Evolutionary conservation across 2,888 invertebrate species (phyloP), one percentile per base, ranked within the genome.

Genomic region (Omphaloscelis lunosa): DNA sequence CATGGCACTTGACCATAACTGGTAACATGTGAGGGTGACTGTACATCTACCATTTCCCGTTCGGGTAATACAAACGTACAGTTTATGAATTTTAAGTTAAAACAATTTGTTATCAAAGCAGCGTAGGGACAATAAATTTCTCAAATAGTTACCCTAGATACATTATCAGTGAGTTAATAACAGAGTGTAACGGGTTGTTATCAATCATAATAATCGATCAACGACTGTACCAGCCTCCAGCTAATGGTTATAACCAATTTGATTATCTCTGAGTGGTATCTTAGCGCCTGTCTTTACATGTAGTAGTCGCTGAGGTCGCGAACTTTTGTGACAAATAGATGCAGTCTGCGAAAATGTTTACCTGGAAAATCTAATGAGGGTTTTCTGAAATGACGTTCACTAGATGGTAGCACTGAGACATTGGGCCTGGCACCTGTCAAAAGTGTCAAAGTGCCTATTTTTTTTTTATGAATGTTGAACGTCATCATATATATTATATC

Each of bases 191-290:
- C 84, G 83, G 86, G 83, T 86, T 70, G 77, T 77, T 75, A 92
- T 92, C 90, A 86, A 91, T 92, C 92, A 91, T 87, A 84, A 82
- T 88, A 89, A 91, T 89, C 89, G 87, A 88, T 88, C 87, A 85
- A 84, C 77, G 77, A 81, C 75, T 75, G 82, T 78, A 29, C n/a
- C 77, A 77, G 79, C 69, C 72, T 79, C 65, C 69, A 75, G 69
- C 86, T 89, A 91, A 90, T 90, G 84, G 84, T 74, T 88, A 80
- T 88, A 89, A 91, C 91, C 90, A 89, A 91, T 90, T 90, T 87
- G 85, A 84, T 90, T 89, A 90, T 90, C 90, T 84, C 3, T 74
- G 72, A 71, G 82, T 82, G 83, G 84, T 88, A 89, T 91, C 88
- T 89, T 85, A 86, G 82, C 88, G 83, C 86, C 88, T 90, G 89